phyloP scores from a whole-genome alignment of 2,888 invertebrate species.

The Crocallis elinguaria region DNA sequence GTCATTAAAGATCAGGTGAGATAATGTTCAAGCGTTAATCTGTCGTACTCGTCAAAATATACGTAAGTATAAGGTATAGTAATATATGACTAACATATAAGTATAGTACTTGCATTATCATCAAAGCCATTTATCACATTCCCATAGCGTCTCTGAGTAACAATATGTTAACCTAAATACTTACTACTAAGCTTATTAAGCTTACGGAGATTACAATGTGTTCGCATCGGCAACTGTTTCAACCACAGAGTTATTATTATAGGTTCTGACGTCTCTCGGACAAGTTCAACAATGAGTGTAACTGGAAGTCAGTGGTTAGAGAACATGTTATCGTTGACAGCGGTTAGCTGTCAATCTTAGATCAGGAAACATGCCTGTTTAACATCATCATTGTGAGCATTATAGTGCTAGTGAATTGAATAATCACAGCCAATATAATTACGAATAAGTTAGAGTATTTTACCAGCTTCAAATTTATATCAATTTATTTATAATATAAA shows the following conservation, averaged over 20 bases:
- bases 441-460: too few species aligned
- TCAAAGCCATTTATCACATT: constrained; percentile 33
- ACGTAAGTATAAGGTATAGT: not conserved
- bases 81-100: not conserved
- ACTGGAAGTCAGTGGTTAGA: not conserved
- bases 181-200: too few species aligned
- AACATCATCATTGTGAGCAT: too few species aligned
- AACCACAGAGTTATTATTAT: constrained; percentile 17
- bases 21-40: not conserved
- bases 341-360: too few species aligned
- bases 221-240: constrained; percentile 38
- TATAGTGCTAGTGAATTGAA: too few species aligned
- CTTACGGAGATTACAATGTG: constrained; percentile 52
- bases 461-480: too few species aligned
- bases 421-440: too few species aligned
- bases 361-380: too few species aligned
- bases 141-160: constrained; percentile 29
- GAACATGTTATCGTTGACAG: not conserved
- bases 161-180: constrained; percentile 45
- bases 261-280: constrained; percentile 15
- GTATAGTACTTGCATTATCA: constrained; percentile 37
- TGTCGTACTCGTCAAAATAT: not conserved
- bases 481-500: too few species aligned
- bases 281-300: constrained; percentile 2
- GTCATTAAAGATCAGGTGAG: too few species aligned